A percentile compares a stretch with the other conserved stretches of the same genome.
phyloP scores from a whole-genome alignment of 2,888 invertebrate species.

The Plagodis pulveraria region DNA sequence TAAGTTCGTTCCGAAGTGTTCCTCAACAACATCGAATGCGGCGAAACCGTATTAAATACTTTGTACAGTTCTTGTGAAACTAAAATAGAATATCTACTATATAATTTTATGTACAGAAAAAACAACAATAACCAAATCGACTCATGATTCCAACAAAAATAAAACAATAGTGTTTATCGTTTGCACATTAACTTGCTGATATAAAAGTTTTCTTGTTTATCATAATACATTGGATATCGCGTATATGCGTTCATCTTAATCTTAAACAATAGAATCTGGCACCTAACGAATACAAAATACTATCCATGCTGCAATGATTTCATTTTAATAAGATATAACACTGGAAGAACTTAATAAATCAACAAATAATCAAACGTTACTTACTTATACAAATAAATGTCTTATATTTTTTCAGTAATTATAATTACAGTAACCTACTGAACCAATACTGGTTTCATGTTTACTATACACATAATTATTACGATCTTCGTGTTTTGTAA shows the following conservation, averaged over 20 bases:
- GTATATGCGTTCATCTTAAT: too few relatives aligned
- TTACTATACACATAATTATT: conserved; percentile 50
- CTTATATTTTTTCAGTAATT: conserved; percentile 33
- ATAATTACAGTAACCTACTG: conserved; percentile 36
- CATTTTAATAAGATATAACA: conserved; percentile 46
- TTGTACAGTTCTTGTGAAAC: conserved; percentile 79
- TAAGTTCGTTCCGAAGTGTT: conserved; percentile 65
- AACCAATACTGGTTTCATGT: conserved; percentile 55
- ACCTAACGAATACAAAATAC: conserved; percentile 55
- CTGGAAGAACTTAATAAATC: conserved; percentile 65
- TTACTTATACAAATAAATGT: conserved; percentile 27
- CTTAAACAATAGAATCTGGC: conserved; percentile 42
- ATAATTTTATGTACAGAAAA: conserved; percentile 77
- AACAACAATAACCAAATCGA: conserved; percentile 77
- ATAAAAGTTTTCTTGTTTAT: neutral
- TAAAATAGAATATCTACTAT: conserved; percentile 83
- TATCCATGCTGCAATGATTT: conserved; percentile 53
- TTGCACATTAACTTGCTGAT: conserved; percentile 37
- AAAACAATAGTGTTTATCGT: conserved; percentile 42
- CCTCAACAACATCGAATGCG: conserved; percentile 62
- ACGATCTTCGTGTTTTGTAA: conserved; percentile 65
- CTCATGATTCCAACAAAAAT: conserved; percentile 57
- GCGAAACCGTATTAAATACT: conserved; percentile 72
- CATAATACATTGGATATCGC: too few relatives aligned
- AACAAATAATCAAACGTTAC: conserved; percentile 45